Evolutionary conservation across 2,113 vertebrate genomes (phyloP).

Genomic region (Bungarus multicinctus): DNA sequence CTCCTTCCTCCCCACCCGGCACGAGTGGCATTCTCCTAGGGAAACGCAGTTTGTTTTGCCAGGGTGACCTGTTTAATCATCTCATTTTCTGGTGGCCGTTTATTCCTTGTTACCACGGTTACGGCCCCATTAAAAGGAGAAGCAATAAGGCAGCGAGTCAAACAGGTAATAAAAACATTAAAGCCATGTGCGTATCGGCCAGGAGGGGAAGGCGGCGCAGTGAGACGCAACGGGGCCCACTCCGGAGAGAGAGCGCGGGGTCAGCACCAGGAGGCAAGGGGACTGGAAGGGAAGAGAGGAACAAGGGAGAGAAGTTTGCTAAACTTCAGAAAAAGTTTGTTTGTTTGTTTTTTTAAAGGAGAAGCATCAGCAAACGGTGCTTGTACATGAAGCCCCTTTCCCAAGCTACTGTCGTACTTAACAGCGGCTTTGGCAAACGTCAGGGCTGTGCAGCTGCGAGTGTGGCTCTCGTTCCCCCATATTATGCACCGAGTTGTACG

Average conservation of each 20-base stretch:
- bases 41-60: constrained; percentile 98
- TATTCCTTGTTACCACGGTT: constrained; percentile 99
- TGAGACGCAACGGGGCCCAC: constrained; percentile 83
- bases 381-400: not conserved
- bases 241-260: constrained; percentile 47
- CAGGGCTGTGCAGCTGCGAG: not conserved
- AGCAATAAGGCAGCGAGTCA: constrained; percentile 99
- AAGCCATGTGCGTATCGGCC: constrained; percentile 91
- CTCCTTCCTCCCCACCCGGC: constrained; percentile 63
- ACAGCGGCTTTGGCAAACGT: not conserved
- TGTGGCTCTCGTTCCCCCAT: not conserved
- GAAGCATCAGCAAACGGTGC: not conserved
- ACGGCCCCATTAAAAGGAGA: constrained; percentile 99
- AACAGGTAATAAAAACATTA: constrained; percentile 99
- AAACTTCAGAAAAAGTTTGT: not conserved
- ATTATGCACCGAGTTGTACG: not conserved
- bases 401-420: not conserved
- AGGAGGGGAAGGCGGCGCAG: constrained; percentile 72
- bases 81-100: constrained; percentile 99
- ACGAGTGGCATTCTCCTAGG: constrained; percentile 76
- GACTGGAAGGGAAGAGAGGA: not conserved
- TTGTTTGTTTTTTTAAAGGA: not conserved
- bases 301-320: not conserved
- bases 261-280: not conserved
- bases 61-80: constrained; percentile 99